Evolutionary conservation across 2,113 vertebrate species (phyloP).

Genomic region (Oophaga pumilio): DNA sequence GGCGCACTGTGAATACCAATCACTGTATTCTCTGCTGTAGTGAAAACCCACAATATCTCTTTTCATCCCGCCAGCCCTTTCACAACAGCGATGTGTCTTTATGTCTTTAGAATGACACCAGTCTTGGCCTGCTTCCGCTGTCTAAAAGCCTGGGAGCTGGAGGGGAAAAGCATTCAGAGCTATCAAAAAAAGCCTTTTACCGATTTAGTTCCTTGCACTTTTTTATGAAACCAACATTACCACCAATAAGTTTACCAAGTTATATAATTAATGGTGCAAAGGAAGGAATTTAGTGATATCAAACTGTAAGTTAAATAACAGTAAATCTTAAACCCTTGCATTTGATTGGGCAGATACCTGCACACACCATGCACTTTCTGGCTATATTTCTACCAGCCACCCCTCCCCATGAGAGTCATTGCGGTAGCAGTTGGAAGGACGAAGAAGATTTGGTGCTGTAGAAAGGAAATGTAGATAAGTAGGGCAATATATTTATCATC

Average conservation of each 20-base stretch:
- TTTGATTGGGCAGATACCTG: too few species aligned
- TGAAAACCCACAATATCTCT: slow-evolving; percentile 74
- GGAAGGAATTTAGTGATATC: not conserved
- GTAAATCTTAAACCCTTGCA: not conserved
- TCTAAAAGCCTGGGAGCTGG: slow-evolving; percentile 72
- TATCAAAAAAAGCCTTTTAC: slow-evolving; percentile 64
- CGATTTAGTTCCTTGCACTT: slow-evolving; percentile 60
- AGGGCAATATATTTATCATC: not conserved
- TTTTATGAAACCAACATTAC: not conserved
- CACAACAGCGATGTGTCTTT: slow-evolving; percentile 70
- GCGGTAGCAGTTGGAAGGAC: too few species aligned
- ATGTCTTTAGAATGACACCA: slow-evolving; percentile 71
- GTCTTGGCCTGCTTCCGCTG: slow-evolving; percentile 71
- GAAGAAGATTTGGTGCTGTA: too few species aligned
- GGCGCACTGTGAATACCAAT: slow-evolving; percentile 71
- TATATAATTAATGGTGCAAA: not conserved
- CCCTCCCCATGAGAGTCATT: too few species aligned
- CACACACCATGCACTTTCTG: too few species aligned
- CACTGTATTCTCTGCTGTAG: slow-evolving; percentile 75
- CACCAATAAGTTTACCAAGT: not conserved
- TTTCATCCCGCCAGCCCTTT: slow-evolving; percentile 71
- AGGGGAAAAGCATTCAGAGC: slow-evolving; percentile 66
- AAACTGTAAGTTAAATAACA: not conserved
- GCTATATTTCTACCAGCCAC: too few species aligned
- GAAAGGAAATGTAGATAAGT: not conserved